Evolutionary conservation across 1,140 invertebrate species (phyloP), one percentile per base, ranked within the genome.

Genomic region (Sitodiplosis mosellana): DNA sequence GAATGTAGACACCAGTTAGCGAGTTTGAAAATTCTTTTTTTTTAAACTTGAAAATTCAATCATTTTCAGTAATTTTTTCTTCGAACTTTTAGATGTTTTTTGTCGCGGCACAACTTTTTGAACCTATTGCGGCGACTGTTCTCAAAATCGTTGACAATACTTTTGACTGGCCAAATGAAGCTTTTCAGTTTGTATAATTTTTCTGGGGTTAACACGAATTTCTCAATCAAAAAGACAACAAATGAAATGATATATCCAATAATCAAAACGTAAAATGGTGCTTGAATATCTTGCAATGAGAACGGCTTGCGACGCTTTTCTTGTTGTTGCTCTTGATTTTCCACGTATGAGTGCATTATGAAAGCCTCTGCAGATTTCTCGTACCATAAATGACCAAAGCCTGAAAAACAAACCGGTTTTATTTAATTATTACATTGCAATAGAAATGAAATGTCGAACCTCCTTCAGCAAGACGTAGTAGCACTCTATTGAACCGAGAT

Each of bases 311-410:
- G 27, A 27, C 4, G n/a, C n/a, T n/a, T n/a, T n/a, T n/a, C 10
- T 27, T 10, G 27, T 27, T 51, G 47, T 27, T 27, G 4, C 27
- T n/a, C n/a, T n/a, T 47, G 48, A 21, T 46, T 38, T 21, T 56
- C 14, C 17, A 49, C 18, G 17, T 52, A 49, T n/a, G 46, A 20
- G 4, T 51, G 46, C 19, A 55, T 21, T 0, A 55, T 49, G 2
- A 55, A 49, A 2, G 52, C 49, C 17, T 57, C 51, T 11, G 53
- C 48, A 11, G 49, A 53, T 21, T 59, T 51, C n/a, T 53, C 47
- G 12, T 55, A 60, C 65, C 67, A 68, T 27, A 58, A 53, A 1
- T 49, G 44, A 4, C 57, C 46, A 14, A 68, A 51, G 1, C 65
- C 66, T 18, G 41, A 43, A 43, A 18, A 21, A 20, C 2, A 20